Conservation (phyloP, 1,140 invertebrate genomes). For the Heliconius himera region DNA sequence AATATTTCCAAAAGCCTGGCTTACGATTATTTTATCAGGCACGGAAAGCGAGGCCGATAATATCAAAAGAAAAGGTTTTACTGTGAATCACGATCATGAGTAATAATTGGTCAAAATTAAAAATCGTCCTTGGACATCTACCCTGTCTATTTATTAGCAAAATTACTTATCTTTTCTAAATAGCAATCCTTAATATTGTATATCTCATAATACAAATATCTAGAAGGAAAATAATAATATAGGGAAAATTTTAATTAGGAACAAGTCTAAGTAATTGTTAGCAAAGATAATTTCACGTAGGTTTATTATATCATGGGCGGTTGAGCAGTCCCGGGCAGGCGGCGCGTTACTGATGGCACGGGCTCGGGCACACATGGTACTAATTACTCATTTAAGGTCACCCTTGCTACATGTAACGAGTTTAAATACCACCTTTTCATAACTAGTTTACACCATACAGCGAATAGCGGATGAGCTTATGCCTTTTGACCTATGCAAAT, state of each 20-base stretch:
- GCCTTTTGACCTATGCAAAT: not conserved
- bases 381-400: constrained; percentile 74
- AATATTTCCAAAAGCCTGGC: constrained; percentile 40
- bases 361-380: constrained; percentile 62
- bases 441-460: constrained; percentile 35
- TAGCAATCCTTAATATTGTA: not conserved
- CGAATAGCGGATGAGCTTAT: constrained; percentile 28
- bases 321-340: constrained; percentile 52
- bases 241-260: constrained; percentile 48
- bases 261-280: constrained; percentile 67
- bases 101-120: constrained; percentile 21
- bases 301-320: constrained; percentile 54
- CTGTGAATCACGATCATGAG: constrained; percentile 16
- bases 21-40: constrained; percentile 41
- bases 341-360: constrained; percentile 60
- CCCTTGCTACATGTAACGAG: constrained; percentile 45
- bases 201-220: not conserved
- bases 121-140: not conserved
- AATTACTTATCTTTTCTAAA: not conserved
- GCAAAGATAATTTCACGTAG: constrained; percentile 71
- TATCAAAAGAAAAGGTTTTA: constrained; percentile 29
- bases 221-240: not conserved
- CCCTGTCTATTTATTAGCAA: not conserved
- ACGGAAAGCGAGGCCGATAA: constrained; percentile 30
- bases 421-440: constrained; percentile 48